Evolutionary conservation across 2,888 invertebrate species (phyloP).

Genomic region (Buathra laborator): DNA sequence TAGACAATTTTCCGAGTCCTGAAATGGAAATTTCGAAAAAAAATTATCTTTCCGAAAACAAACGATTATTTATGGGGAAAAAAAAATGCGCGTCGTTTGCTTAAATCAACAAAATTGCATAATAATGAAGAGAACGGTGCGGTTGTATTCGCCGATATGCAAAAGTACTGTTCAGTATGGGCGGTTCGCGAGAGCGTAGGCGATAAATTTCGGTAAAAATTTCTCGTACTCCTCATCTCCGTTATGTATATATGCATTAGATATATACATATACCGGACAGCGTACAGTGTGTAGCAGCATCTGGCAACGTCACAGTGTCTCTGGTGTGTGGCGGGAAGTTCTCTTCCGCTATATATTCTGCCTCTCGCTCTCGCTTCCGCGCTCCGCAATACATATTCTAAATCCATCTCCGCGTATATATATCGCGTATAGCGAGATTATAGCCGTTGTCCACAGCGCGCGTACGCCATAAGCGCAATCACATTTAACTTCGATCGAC

Average conservation of each 20-base stretch:
- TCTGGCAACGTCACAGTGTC: slow-evolving; percentile 52
- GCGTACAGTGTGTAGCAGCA: slow-evolving; percentile 54
- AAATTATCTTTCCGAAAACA: too few relatives aligned
- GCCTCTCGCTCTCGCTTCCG: slow-evolving; percentile 34
- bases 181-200: not conserved
- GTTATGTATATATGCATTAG: not conserved
- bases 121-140: not conserved
- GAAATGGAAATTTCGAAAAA: too few relatives aligned
- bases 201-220: slow-evolving; percentile 6
- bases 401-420: slow-evolving; percentile 30
- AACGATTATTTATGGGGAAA: not conserved
- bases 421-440: slow-evolving; percentile 16
- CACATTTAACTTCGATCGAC: too few relatives aligned
- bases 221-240: not conserved
- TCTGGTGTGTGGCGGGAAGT: slow-evolving; percentile 47
- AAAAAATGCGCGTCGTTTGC: not conserved
- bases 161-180: not conserved
- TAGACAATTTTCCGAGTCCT: too few relatives aligned
- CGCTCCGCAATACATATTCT: slow-evolving; percentile 42
- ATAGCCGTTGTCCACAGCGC: not conserved
- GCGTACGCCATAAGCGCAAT: too few relatives aligned
- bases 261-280: not conserved
- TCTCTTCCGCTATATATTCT: slow-evolving; percentile 58
- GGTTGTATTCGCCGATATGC: not conserved
- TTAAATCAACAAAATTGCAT: not conserved